These are phyloP conservation scores for Ladona fulva DNA, from an alignment of 1,140 invertebrate species.

Conservation along the genomic window DNA sequence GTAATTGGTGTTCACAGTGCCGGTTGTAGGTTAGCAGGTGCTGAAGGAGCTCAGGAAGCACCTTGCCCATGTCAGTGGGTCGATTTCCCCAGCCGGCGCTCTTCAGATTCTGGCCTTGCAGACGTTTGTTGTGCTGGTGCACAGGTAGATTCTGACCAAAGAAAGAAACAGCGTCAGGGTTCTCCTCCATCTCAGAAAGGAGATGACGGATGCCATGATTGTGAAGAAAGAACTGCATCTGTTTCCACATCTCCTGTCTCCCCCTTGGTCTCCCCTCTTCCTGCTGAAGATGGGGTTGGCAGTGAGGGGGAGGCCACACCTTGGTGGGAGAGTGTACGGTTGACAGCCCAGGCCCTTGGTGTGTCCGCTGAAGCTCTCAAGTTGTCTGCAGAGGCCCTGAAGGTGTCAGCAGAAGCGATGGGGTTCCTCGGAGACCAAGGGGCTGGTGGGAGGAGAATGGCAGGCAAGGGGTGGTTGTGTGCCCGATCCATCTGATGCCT, in stretches of 20 bases:
- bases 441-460: neutral
- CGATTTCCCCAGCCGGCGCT: neutral
- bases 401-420: conserved; percentile 2
- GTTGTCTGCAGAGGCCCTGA: neutral
- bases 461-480: conserved; percentile 6
- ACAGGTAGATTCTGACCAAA: neutral
- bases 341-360: neutral
- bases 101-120: neutral
- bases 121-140: neutral
- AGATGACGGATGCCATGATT: neutral
- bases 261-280: neutral
- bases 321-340: neutral
- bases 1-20: neutral
- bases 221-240: neutral
- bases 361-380: neutral
- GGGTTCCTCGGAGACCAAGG: neutral
- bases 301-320: neutral
- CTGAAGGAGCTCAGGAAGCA: neutral
- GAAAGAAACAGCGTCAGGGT: neutral
- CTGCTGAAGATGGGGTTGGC: neutral
- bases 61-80: neutral
- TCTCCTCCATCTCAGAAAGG: neutral
- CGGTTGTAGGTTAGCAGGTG: neutral
- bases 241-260: neutral
- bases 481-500: neutral